Evolutionary conservation across 2,797 vertebrate species (phyloP), one percentile per base, ranked within the genome.

Genomic region (Amphiprion clarkii): DNA sequence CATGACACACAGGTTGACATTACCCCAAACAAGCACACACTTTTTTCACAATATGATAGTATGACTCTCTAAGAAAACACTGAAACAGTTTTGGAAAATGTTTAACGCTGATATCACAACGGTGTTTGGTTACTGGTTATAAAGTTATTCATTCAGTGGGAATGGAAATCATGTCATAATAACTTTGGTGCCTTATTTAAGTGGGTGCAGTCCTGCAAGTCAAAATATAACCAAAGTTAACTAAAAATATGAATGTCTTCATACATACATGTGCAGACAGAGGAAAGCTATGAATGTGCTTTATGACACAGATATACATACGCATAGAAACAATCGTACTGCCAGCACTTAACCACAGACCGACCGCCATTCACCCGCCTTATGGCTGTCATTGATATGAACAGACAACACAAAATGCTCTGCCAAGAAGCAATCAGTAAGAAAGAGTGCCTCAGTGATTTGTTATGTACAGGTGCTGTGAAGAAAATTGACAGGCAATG

Each of bases 391-490:
- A 8, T 73, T 74, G 85, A 91, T 79, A 81, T 78, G 82, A 88
- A 91, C 81, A 88, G 80, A 88, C 87, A 89, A 83, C 76, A 78
- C 71, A 68, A 78, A 83, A 83, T 2, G 55, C 82, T 79, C 71
- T 84, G 87, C 90, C 86, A 89, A 81, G 83, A 88, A 79, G 71
- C 82, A 82, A 86, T 86, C 82, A 82, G 78, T 88, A 84, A 83
- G 60, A 73, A 76, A 66, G 67, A 89, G 70, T 21, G 55, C 63
- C 27, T 77, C 55, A 11, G 57, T 90, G 90, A 93, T 92, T 92
- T 90, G 88, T 91, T 94, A 79, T 80, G 83, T 89, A 84, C 89
- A 94, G 88, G 91, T 93, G 90, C 76, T 73, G 73, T 57, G 79
- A 71, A 76, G 67, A 67, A 82, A 90, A 90, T 83, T 89, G 91